phyloP scores from a whole-genome alignment of 2,888 invertebrate species.

The Prostheceraeus crozeri region DNA sequence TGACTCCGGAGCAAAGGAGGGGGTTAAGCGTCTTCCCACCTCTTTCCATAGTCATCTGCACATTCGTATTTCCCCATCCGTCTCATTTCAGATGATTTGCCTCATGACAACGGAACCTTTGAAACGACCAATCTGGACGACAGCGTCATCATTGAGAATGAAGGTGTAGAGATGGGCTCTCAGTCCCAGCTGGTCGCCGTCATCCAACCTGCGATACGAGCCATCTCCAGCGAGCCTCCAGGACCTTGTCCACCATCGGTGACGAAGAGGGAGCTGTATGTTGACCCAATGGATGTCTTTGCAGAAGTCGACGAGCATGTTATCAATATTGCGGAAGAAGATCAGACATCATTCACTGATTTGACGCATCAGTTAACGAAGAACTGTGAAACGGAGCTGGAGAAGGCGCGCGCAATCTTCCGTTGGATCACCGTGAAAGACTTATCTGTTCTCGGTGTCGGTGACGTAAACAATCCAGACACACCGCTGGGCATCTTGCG shows the following conservation, averaged over 20 bases:
- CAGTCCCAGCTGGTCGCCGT: neutral
- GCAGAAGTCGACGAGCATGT: slow-evolving; percentile 53
- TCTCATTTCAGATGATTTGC: too few species aligned
- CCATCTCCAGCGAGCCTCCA: slow-evolving; percentile 42
- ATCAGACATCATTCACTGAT: slow-evolving; percentile 55
- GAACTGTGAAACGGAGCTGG: slow-evolving; percentile 50
- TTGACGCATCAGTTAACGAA: slow-evolving; percentile 53
- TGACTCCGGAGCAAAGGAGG: too few species aligned
- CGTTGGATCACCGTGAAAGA: slow-evolving; percentile 58
- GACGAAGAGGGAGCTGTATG: slow-evolving; percentile 51
- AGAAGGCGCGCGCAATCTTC: slow-evolving; percentile 56
- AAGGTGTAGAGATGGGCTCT: too few species aligned
- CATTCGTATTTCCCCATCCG: too few species aligned
- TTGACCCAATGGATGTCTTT: slow-evolving; percentile 50
- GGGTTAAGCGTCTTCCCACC: too few species aligned
- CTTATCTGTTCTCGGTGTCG: slow-evolving; percentile 55
- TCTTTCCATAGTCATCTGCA: too few species aligned
- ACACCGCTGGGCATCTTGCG: slow-evolving; percentile 55
- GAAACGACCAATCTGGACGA: too few species aligned
- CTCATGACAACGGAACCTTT: too few species aligned
- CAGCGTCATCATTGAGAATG: too few species aligned
- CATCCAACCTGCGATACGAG: neutral
- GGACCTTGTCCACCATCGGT: slow-evolving; percentile 48
- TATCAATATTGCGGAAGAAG: slow-evolving; percentile 54
- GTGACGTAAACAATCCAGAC: slow-evolving; percentile 60